These are phyloP conservation scores for Poeciliopsis prolifica DNA, from an alignment of 2,113 vertebrate genomes.

Conservation along the genomic window DNA sequence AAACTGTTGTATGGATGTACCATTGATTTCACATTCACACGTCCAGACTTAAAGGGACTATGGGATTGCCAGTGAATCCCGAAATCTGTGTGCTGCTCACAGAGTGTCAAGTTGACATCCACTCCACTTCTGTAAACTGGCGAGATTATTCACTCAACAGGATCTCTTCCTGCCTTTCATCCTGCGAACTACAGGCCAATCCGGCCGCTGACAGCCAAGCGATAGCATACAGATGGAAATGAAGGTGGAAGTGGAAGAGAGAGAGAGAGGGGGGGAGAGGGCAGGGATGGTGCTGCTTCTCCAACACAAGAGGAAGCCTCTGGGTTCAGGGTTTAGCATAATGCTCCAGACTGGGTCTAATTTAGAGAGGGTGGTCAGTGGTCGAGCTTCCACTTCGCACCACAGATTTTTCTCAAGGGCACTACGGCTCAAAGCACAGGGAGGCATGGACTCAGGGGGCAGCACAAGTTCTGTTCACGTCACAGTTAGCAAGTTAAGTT, in stretches of 20 bases:
- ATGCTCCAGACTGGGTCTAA: constrained; percentile 40
- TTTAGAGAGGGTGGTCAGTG: constrained; percentile 46
- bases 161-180: constrained; percentile 81
- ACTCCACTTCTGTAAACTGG: constrained; percentile 81
- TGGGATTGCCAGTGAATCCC: constrained; percentile 79
- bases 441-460: background rate
- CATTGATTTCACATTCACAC: constrained; percentile 87
- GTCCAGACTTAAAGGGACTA: constrained; percentile 79
- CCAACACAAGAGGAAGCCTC: constrained; percentile 62
- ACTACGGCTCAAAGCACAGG: background rate
- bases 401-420: background rate
- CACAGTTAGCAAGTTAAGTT: background rate
- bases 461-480: too few species aligned
- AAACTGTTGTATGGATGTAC: constrained; percentile 83
- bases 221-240: constrained; percentile 84
- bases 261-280: constrained; percentile 13
- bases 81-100: constrained; percentile 78
- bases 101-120: constrained; percentile 81
- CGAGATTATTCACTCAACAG: constrained; percentile 85
- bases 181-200: constrained; percentile 79
- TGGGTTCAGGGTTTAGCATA: constrained; percentile 55
- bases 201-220: constrained; percentile 76
- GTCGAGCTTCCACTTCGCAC: constrained; percentile 38
- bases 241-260: constrained; percentile 36
- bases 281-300: constrained; percentile 70